phyloP scores from a whole-genome alignment of 2,888 invertebrate species.

The Hoplodrina ambigua region DNA sequence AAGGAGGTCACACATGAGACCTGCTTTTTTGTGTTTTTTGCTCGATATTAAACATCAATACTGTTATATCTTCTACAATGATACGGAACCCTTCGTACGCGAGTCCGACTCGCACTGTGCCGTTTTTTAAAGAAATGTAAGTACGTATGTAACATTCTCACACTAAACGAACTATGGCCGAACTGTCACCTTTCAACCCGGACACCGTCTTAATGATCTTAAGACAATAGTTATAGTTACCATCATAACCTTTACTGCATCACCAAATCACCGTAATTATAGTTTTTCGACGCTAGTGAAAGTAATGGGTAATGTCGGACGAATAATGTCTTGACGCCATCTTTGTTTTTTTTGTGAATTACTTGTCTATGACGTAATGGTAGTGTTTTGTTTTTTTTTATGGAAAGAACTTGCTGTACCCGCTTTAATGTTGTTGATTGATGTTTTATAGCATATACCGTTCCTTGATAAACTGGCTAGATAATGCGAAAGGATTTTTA shows the following conservation, averaged over 20 bases:
- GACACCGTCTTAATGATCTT: constrained; percentile 40
- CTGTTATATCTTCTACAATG: too few relatives aligned
- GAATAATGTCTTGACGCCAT: constrained; percentile 32
- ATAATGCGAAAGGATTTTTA: too few relatives aligned
- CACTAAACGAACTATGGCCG: constrained; percentile 31
- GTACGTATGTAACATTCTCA: constrained; percentile 29
- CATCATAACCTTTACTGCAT: constrained; percentile 35
- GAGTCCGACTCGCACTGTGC: too few relatives aligned
- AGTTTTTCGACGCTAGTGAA: constrained; percentile 76
- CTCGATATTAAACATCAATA: too few relatives aligned
- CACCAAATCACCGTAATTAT: constrained; percentile 72
- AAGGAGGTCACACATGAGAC: too few relatives aligned
- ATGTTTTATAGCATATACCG: too few relatives aligned
- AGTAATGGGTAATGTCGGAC: constrained; percentile 64
- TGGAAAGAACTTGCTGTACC: too few relatives aligned
- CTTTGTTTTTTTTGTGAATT: constrained; percentile 37
- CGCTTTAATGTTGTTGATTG: too few relatives aligned
- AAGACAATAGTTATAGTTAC: constrained; percentile 47
- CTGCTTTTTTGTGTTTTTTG: too few relatives aligned
- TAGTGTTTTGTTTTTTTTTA: constrained; percentile 32
- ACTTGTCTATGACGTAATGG: constrained; percentile 40
- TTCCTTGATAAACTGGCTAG: too few relatives aligned
- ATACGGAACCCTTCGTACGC: too few relatives aligned
- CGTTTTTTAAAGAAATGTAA: constrained; percentile 6
- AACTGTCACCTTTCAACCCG: constrained; percentile 64